Evolutionary conservation across 37 sponge, comb jelly and placozoan species (phyloP).

Genomic region (Bolinopsis microptera): DNA sequence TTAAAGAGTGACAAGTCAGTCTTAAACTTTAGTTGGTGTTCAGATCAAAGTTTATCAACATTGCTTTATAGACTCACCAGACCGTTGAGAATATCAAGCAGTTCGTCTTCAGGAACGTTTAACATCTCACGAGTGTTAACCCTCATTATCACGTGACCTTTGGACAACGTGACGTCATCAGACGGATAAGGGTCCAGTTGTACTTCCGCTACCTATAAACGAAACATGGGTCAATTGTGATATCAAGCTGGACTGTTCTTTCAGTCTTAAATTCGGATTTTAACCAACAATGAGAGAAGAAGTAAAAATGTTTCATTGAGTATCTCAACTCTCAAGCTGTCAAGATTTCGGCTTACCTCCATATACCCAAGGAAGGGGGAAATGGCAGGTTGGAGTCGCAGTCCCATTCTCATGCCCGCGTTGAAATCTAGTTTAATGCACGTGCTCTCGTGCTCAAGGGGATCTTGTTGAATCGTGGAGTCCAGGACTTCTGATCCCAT

Average conservation of each 20-base stretch:
- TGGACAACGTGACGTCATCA: slow-evolving; percentile 12
- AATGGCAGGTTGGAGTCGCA: neutral
- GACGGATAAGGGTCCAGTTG: slow-evolving; percentile 10
- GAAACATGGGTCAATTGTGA: too few species aligned
- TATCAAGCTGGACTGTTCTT: too few species aligned
- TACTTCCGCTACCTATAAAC: slow-evolving; percentile 27
- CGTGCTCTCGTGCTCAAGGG: neutral
- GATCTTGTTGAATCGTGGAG: neutral
- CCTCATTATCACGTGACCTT: slow-evolving; percentile 44
- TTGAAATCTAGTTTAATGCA: slow-evolving; percentile 31
- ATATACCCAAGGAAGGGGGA: slow-evolving; percentile 22
- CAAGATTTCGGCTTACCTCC: too few species aligned
- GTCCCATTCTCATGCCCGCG: slow-evolving; percentile 24
- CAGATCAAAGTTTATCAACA: neutral
- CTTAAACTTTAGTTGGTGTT: too few species aligned
- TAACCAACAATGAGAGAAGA: too few species aligned
- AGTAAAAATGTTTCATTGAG: too few species aligned
- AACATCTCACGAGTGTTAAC: slow-evolving; percentile 53
- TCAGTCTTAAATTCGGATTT: too few species aligned
- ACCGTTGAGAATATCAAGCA: slow-evolving; percentile 45
- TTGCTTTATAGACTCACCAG: neutral
- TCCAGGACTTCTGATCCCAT: slow-evolving; percentile 50
- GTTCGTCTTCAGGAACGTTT: slow-evolving; percentile 50
- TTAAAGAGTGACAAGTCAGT: too few species aligned
- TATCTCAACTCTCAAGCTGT: too few species aligned